Evolutionary conservation across 2,797 vertebrate genomes (phyloP).

Genomic region (Hirundo rustica): DNA sequence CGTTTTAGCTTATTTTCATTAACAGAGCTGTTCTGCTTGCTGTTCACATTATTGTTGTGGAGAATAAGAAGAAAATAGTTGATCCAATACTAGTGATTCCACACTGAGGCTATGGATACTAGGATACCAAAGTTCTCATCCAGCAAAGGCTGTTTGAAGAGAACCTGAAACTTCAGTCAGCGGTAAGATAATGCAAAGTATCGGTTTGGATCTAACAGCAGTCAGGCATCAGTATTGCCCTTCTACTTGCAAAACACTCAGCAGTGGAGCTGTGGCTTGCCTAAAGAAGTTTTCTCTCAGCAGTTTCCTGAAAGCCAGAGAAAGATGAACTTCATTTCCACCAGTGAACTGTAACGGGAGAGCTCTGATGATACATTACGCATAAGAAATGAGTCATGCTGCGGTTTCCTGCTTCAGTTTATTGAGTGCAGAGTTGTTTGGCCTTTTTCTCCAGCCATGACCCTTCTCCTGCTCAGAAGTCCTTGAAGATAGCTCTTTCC

Average conservation of each 20-base stretch:
- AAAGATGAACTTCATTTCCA: slow-evolving; percentile 57
- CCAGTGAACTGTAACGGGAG: slow-evolving; percentile 38
- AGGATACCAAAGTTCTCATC: neutral
- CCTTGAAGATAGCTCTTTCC: neutral
- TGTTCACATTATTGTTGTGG: neutral
- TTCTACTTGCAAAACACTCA: neutral
- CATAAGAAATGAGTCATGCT: slow-evolving; percentile 60
- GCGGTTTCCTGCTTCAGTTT: slow-evolving; percentile 17
- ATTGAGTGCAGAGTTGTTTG: neutral
- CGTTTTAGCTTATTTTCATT: slow-evolving; percentile 25
- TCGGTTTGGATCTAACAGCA: neutral
- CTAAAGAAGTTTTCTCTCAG: slow-evolving; percentile 43
- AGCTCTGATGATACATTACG: slow-evolving; percentile 38
- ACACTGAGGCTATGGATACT: neutral
- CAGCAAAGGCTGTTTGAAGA: neutral
- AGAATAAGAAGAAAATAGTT: neutral
- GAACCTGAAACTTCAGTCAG: neutral
- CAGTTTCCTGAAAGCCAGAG: slow-evolving; percentile 44
- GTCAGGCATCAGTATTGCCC: neutral
- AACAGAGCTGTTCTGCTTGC: neutral
- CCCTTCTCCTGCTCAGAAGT: neutral
- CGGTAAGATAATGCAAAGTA: neutral
- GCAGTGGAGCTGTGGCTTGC: neutral
- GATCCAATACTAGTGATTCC: neutral
- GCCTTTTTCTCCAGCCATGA: slow-evolving; percentile 22